Conservation (phyloP, 2,797 vertebrate genomes). For the Garrulus glandarius region DNA sequence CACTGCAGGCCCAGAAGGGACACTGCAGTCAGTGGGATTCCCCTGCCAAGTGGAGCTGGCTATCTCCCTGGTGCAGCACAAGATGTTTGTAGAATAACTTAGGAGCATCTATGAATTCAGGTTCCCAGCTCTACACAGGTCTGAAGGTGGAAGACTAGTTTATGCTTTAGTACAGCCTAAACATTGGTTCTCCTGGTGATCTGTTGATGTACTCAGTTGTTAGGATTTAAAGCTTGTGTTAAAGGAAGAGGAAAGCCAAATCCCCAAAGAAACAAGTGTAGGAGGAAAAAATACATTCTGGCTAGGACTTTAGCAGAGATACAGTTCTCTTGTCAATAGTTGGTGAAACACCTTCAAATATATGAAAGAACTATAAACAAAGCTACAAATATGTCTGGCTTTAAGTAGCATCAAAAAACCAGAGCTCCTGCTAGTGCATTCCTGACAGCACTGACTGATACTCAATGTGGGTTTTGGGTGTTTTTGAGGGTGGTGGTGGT, state of each 20-base stretch:
- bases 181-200: neutral
- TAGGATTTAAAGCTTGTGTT: neutral
- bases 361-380: neutral
- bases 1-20: neutral
- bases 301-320: neutral
- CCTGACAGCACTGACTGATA: neutral
- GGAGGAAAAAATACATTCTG: neutral
- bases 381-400: neutral
- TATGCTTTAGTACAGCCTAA: neutral
- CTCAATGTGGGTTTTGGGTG: rapidly evolving
- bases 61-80: neutral
- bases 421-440: neutral
- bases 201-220: neutral
- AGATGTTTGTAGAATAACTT: neutral
- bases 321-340: neutral
- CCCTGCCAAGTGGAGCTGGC: neutral
- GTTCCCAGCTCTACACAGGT: neutral
- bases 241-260: neutral
- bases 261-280: neutral
- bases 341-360: neutral
- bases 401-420: neutral
- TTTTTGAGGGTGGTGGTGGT: neutral
- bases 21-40: too few relatives aligned
- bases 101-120: neutral
- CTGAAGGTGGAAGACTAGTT: neutral